Conservation (phyloP, 2,888 invertebrate species). For the Aphidius colemani region DNA sequence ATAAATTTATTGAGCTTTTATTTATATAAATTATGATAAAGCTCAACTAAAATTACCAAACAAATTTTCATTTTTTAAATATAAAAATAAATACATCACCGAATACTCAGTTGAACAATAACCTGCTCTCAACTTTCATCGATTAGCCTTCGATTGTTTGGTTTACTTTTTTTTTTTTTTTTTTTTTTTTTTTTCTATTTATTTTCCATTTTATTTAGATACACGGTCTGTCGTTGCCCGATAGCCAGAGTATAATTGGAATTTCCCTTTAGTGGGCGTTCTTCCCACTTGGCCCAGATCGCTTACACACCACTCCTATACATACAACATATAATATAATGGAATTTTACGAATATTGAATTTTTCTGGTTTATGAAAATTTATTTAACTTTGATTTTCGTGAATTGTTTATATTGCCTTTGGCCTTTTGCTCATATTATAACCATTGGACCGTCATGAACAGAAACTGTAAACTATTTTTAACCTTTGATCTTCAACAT, state of each 20-base stretch:
- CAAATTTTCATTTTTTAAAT: too few species aligned
- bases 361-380: not conserved
- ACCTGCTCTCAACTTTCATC: conserved; percentile 41
- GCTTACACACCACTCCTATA: not conserved
- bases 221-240: conserved; percentile 40
- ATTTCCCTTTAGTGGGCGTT: conserved; percentile 31
- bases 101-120: not conserved
- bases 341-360: conserved; percentile 1
- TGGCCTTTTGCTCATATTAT: conserved; percentile 19
- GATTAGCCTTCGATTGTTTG: conserved; percentile 52
- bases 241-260: conserved; percentile 41
- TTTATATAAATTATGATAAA: too few species aligned
- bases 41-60: too few species aligned
- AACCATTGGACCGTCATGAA: conserved; percentile 19
- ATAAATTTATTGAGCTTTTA: too few species aligned
- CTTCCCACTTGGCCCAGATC: not conserved
- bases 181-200: too few species aligned
- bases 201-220: conserved; percentile 44
- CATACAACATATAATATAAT: not conserved
- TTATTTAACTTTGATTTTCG: not conserved
- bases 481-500: conserved; percentile 38
- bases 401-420: conserved; percentile 13
- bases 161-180: conserved; percentile 14
- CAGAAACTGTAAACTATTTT: conserved; percentile 23
- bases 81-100: too few species aligned